phyloP scores from a whole-genome alignment of 2,797 vertebrate genomes.

The Characodon lateralis region DNA sequence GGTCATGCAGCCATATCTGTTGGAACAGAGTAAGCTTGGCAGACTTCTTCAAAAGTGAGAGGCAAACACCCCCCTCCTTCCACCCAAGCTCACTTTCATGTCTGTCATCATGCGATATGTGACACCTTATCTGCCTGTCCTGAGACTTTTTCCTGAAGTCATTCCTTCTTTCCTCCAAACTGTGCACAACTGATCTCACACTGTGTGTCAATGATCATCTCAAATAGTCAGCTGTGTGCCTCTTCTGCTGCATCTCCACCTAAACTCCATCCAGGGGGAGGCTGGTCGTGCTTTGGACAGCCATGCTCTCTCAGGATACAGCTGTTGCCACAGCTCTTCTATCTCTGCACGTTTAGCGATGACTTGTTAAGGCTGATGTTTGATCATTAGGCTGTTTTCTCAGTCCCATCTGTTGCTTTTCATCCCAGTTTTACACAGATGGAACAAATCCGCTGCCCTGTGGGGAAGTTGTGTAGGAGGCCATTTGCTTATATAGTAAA shows the following conservation, averaged over 20 bases:
- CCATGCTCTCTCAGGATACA: slow-evolving; percentile 22
- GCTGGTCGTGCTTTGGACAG: slow-evolving; percentile 25
- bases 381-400: slow-evolving; percentile 34
- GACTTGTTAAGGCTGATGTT: slow-evolving; percentile 49
- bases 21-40: slow-evolving; percentile 61
- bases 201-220: slow-evolving; percentile 35
- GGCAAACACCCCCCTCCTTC: not conserved
- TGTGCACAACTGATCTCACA: slow-evolving; percentile 8
- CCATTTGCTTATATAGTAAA: slow-evolving; percentile 23
- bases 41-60: slow-evolving; percentile 45
- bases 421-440: slow-evolving; percentile 48
- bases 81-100: slow-evolving; percentile 5
- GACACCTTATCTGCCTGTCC: slow-evolving; percentile 46
- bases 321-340: slow-evolving; percentile 51
- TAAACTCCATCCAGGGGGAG: slow-evolving; percentile 6
- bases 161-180: slow-evolving; percentile 2
- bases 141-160: slow-evolving; percentile 45
- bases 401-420: slow-evolving; percentile 59
- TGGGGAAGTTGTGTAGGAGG: slow-evolving; percentile 27
- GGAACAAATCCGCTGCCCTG: slow-evolving; percentile 42
- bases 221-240: slow-evolving; percentile 37
- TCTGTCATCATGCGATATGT: slow-evolving; percentile 58
- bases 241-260: not conserved
- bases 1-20: slow-evolving; percentile 59
- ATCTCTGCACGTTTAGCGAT: slow-evolving; percentile 36